phyloP scores from a whole-genome alignment of 2,797 vertebrate genomes.

The Arnoldichthys spilopterus region DNA sequence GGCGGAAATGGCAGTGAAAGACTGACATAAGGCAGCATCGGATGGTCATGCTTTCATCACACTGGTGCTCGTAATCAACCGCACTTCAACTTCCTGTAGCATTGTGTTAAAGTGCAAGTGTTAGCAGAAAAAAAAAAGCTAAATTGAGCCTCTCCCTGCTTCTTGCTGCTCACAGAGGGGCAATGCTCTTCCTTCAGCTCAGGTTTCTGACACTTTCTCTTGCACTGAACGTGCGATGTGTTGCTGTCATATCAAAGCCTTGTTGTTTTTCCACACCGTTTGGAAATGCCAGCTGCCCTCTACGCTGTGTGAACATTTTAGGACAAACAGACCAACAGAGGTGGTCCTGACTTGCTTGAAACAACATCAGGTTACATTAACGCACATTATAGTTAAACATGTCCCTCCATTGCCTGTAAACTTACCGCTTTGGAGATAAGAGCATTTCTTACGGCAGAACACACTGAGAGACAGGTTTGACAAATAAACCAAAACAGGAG shows the following conservation, averaged over 20 bases:
- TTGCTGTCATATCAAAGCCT: not conserved
- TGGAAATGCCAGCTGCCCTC: not conserved
- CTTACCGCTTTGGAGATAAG: not conserved
- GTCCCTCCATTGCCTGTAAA: not conserved
- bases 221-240: constrained; percentile 23
- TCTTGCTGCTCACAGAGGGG: constrained; percentile 71
- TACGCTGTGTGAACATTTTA: not conserved
- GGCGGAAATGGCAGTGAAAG: not conserved
- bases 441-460: not conserved
- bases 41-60: constrained; percentile 10
- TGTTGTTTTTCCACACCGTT: not conserved
- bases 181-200: constrained; percentile 68
- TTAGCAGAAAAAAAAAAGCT: constrained; percentile 77
- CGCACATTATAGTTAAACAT: not conserved
- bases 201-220: constrained; percentile 69
- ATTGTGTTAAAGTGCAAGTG: constrained; percentile 77
- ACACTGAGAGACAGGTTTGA: constrained; percentile 62
- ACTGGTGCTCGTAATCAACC: not conserved
- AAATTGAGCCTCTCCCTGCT: constrained; percentile 70
- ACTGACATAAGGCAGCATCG: not conserved
- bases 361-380: not conserved
- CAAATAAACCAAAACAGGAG: constrained; percentile 70
- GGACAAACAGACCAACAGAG: not conserved
- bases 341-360: not conserved
- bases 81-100: not conserved